These are phyloP conservation scores for Temnothorax unifasciatus DNA, from an alignment of 2,888 invertebrate species.

Conservation along the genomic window DNA sequence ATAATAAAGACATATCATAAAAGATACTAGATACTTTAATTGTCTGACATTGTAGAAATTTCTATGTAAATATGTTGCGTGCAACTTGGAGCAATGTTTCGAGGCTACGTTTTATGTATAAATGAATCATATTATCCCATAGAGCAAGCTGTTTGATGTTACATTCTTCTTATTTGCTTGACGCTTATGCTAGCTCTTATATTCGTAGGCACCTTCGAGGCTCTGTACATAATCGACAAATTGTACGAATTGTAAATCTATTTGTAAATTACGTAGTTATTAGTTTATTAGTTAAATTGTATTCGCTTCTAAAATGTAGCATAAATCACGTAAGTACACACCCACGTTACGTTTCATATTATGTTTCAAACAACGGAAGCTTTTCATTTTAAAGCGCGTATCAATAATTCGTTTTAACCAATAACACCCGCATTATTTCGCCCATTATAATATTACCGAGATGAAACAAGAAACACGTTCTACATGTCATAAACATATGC, in stretches of 20 bases:
- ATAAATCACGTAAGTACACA: conserved; percentile 50
- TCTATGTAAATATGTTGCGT: conserved; percentile 83
- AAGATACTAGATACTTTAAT: conserved; percentile 82
- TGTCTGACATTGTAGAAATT: conserved; percentile 85
- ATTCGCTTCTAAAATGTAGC: conserved; percentile 68
- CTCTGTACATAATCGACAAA: conserved; percentile 71
- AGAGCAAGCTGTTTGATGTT: conserved; percentile 49
- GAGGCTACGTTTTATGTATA: conserved; percentile 56
- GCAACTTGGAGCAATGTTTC: conserved; percentile 78
- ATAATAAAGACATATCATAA: conserved; percentile 86
- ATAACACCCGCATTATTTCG: neutral
- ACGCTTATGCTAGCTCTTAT: conserved; percentile 46
- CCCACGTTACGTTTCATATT: conserved; percentile 11
- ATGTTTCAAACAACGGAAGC: neutral
- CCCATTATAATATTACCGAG: neutral
- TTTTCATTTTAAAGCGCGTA: conserved; percentile 28
- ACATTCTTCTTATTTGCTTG: conserved; percentile 56
- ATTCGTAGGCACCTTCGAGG: conserved; percentile 60
- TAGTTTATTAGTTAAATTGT: conserved; percentile 72
- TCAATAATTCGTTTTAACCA: neutral
- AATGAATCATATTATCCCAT: conserved; percentile 52
- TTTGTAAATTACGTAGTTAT: conserved; percentile 80
- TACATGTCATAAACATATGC: conserved; percentile 3
- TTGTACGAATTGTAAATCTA: conserved; percentile 76
- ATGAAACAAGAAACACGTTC: conserved; percentile 14